Base-by-base conservation (phyloP, 92 coral and sea anemone species). In the Pocillopora grandis region DNA sequence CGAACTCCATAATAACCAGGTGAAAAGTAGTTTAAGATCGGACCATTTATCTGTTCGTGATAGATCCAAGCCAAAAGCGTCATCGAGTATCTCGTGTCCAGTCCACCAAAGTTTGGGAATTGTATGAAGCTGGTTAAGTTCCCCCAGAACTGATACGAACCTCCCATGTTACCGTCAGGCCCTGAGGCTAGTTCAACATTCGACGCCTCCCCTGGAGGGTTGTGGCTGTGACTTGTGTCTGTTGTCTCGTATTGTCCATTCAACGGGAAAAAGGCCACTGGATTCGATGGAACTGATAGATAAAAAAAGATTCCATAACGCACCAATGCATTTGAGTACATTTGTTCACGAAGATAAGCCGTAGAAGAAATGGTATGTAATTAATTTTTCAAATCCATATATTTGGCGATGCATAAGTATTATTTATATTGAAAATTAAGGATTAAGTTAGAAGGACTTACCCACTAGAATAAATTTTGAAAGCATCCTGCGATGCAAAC, bases 71-170 rank as follows among this genome's bases (percentile, higher is more conserved):
- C 76, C 17, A 73, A 42, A 18, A 61, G 52, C 20, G 83, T 85
- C 59, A 76, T 37, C 13, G 80, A 66, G 48, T 78, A 85, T 56
- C 78, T 78, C 4, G 80, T 72, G 78, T 89, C 86, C 58, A 86
- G 66, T 17, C 84, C 82, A 52, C 80, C 63, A 42, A 73, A 75
- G 48, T 71, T 61, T 23, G 85, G 78, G 17, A 85, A 58, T 12
- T 63, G 18, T 21, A 89, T 89, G 63, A 60, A 82, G 58, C 88
- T 78, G 76, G 62, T 71, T 20, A 68, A 48, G 76, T 59, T 84
- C 49, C 89, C 89, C 35, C 55, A 72, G 76, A 85, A 79, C 63
- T 86, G 64, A 68, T 86, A 76, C 14, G 89, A 75, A 68, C 90
- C 92, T 14, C 78, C 87, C 72, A 71, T 37, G 61, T 77, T 62